Evolutionary conservation across 2,797 vertebrate genomes (phyloP), one percentile per base, ranked within the genome.

Genomic region (Ataeniobius toweri): DNA sequence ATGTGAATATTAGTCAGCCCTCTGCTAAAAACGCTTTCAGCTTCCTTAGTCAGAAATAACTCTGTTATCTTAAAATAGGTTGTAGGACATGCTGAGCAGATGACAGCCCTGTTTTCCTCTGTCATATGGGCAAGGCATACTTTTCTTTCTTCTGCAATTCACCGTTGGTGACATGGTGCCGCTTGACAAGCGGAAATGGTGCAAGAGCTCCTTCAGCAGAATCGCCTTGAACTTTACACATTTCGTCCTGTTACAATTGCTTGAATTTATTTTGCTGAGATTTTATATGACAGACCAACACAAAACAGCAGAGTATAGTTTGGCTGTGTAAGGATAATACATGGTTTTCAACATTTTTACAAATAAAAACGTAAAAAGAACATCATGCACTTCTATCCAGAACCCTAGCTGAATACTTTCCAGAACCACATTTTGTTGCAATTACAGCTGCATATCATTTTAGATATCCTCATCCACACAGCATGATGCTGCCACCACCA

Each of bases 21-120:
- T 82, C 51, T n/a, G 61, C 74, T 85, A 59, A 67, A 88, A 88
- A 80, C 58, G 16, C 79, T 85, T 83, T 83, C 74, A 61, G 44
- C 77, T 81, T 82, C 77, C 80, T 53, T 61, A 82, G 79, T 89
- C 79, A 78, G 84, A 90, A 91, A 93, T 88, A 91, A 87, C 82
- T 84, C n/a, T 0, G 51, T 80, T 59, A 74, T 80, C 85, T 77
- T 74, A 87, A 93, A 89, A 93, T 90, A 92, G 83, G 81, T 26
- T 39, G n/a, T 8, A 81, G 77, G 61, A 76, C 71, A 86, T 85
- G 79, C 67, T 50, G 73, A 82, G 76, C 44, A 14, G 77, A 75
- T 71, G 86, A 73, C 61, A 77, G 85, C 71, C 56, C 78, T 70
- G 74, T 61, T n/a, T 80, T 65, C 73, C 59, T 65, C 58, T 50